Percentiles rank a stretch among this genome's conserved stretches.
Conservation (phyloP, 2,113 vertebrate genomes). For the Pseudonaja textilis region DNA sequence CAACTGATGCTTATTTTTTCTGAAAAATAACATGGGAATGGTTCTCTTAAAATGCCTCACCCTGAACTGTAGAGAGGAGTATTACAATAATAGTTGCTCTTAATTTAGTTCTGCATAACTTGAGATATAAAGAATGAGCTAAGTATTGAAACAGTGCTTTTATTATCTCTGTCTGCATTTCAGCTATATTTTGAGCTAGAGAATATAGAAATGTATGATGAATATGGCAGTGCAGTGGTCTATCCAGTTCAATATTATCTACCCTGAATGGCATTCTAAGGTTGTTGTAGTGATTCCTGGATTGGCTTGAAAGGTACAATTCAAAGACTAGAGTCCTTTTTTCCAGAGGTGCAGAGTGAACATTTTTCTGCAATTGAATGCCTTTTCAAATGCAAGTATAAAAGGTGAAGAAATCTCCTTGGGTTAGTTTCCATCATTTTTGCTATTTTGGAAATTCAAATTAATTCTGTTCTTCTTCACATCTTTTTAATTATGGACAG, state of each 20-base stretch:
- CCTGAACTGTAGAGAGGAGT: not conserved
- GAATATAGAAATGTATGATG: not conserved
- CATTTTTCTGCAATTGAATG: not conserved
- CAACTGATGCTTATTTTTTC: not conserved
- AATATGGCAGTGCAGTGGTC: not conserved
- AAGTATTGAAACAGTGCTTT: not conserved
- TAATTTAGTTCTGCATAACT: not conserved
- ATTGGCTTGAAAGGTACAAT: not conserved
- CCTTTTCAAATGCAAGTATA: not conserved
- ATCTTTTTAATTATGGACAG: not conserved
- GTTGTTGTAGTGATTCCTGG: not conserved
- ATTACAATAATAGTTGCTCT: not conserved
- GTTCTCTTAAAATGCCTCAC: not conserved
- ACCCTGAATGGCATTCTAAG: not conserved
- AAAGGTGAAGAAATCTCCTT: not conserved
- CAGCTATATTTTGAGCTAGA: not conserved
- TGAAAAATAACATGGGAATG: not conserved
- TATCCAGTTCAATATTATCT: not conserved
- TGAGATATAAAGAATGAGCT: not conserved
- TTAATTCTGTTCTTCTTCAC: not conserved
- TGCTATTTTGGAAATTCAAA: not conserved
- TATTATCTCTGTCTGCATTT: not conserved
- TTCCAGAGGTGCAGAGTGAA: not conserved
- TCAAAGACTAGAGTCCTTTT: not conserved
- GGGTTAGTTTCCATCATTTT: not conserved